Percentiles rank a stretch among this genome's conserved stretches.
phyloP scores from a whole-genome alignment of 2,888 invertebrate genomes.

The Galeruca laticollis region DNA sequence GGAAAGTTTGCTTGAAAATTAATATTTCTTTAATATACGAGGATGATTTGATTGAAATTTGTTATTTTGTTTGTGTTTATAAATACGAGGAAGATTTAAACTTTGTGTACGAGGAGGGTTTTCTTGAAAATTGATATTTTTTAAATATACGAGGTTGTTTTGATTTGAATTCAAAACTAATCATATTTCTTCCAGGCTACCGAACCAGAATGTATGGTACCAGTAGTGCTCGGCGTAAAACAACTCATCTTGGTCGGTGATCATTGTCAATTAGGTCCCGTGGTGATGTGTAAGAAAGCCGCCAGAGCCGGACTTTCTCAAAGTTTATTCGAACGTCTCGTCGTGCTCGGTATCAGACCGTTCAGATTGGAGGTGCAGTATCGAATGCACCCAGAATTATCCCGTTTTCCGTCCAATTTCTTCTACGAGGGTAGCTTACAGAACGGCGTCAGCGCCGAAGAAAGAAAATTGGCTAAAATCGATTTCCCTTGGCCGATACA shows the following conservation, averaged over 20 bases:
- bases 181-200: conserved; percentile 77
- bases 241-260: conserved; percentile 98
- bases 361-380: conserved; percentile 98
- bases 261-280: conserved; percentile 98
- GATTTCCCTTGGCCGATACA: conserved; percentile 98
- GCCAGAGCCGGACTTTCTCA: conserved; percentile 97
- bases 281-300: conserved; percentile 99
- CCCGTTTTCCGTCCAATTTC: conserved; percentile 98
- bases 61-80: too few relatives aligned
- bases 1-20: too few relatives aligned
- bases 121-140: not conserved
- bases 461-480: conserved; percentile 87
- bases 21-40: too few relatives aligned
- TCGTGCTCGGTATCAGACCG: conserved; percentile 96
- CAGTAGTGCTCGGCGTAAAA: conserved; percentile 96
- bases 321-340: conserved; percentile 96
- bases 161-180: not conserved
- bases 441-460: conserved; percentile 98
- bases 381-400: conserved; percentile 98
- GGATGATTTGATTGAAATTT: too few relatives aligned
- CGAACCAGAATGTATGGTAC: conserved; percentile 98
- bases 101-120: not conserved
- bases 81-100: too few relatives aligned
- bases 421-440: conserved; percentile 99
- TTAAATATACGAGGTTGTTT: not conserved